These are phyloP conservation scores for Dendrolimus kikuchii DNA, from an alignment of 1,140 invertebrate species.

Conservation along the genomic window DNA sequence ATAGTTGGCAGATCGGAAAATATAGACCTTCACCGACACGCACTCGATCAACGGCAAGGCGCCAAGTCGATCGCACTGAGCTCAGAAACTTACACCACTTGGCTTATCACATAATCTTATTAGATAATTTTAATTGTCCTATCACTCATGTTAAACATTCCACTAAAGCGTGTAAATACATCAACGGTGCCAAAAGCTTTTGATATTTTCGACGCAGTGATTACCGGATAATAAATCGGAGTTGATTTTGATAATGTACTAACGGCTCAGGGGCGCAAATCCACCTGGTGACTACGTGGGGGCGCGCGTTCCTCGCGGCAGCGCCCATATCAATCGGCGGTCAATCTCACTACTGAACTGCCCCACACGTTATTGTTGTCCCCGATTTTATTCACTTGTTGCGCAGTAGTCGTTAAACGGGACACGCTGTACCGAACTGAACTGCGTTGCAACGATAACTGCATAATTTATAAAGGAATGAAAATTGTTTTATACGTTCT, in stretches of 20 bases:
- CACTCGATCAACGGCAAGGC: conserved; percentile 19
- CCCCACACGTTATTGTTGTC: conserved; percentile 36
- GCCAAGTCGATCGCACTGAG: conserved; percentile 24
- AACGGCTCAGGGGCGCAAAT: conserved; percentile 54
- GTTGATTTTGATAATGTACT: conserved; percentile 27
- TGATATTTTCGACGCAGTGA: conserved; percentile 6
- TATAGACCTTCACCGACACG: conserved; percentile 26
- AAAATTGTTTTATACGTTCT: conserved; percentile 32
- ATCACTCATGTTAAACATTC: neutral
- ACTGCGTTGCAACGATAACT: conserved; percentile 31
- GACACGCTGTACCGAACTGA: conserved; percentile 40
- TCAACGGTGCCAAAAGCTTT: conserved; percentile 6
- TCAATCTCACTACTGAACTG: conserved; percentile 44
- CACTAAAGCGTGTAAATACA: neutral
- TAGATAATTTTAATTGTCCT: neutral
- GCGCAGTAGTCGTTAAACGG: conserved; percentile 39
- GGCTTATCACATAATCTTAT: conserved; percentile 1
- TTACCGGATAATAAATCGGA: conserved; percentile 4
- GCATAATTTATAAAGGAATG: conserved; percentile 40
- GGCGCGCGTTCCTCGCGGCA: conserved; percentile 56
- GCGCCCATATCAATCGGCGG: conserved; percentile 57
- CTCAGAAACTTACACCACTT: conserved; percentile 2
- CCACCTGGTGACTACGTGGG: conserved; percentile 59
- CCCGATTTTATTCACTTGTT: conserved; percentile 59
- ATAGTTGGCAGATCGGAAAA: conserved; percentile 41